Evolutionary conservation across 2,113 vertebrate genomes (phyloP).

Genomic region (Numida meleagris): DNA sequence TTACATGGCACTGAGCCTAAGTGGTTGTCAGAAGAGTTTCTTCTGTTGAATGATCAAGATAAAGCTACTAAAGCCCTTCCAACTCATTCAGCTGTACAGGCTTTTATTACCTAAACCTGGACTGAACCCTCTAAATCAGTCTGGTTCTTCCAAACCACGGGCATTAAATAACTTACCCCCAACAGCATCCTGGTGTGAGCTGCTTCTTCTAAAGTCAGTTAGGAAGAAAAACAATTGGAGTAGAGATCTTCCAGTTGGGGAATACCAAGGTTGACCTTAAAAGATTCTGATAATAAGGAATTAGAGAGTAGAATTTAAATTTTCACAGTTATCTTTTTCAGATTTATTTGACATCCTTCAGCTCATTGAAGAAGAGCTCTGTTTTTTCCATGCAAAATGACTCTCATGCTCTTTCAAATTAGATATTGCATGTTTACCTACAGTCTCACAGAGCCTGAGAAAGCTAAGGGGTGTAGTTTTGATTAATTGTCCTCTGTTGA

Average conservation of each 20-base stretch:
- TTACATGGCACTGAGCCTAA: constrained; percentile 26
- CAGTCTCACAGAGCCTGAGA: not conserved
- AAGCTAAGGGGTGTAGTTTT: not conserved
- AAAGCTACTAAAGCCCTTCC: not conserved
- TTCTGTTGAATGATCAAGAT: constrained; percentile 21
- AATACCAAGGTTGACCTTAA: not conserved
- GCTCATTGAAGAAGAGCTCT: not conserved
- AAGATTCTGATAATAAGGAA: not conserved
- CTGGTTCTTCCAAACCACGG: not conserved
- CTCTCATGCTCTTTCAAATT: not conserved
- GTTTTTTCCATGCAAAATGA: not conserved
- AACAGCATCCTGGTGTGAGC: not conserved
- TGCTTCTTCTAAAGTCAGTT: not conserved
- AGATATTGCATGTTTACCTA: not conserved
- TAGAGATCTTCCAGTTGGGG: not conserved
- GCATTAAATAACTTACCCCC: not conserved
- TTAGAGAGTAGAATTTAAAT: not conserved
- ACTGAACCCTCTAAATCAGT: not conserved
- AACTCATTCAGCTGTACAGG: not conserved
- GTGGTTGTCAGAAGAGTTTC: constrained; percentile 29
- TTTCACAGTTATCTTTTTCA: not conserved
- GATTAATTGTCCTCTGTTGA: not conserved
- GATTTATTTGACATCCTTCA: not conserved
- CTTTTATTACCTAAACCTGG: constrained; percentile 11
- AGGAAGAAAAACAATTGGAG: not conserved